Evolutionary conservation across 2,888 invertebrate species (phyloP).

Genomic region (Gymnoscelis rufifasciata): DNA sequence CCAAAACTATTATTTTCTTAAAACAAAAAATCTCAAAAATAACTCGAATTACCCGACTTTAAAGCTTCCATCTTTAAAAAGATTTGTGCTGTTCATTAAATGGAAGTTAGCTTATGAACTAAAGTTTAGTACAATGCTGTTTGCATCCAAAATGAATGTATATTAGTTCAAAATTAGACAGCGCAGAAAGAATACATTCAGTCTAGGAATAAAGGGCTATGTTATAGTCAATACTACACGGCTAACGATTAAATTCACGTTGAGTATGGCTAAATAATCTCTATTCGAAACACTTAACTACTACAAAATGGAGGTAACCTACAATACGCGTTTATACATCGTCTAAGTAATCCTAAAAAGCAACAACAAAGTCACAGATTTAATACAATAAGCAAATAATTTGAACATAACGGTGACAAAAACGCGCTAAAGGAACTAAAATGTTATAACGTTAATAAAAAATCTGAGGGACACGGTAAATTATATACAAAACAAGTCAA

Average conservation of each 20-base stretch:
- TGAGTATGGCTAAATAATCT: conserved; percentile 67
- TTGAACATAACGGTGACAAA: conserved; percentile 58
- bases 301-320: conserved; percentile 47
- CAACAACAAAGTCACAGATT: conserved; percentile 15
- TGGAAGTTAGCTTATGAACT: conserved; percentile 62
- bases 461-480: conserved; percentile 42
- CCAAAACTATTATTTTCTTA: conserved; percentile 35
- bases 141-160: conserved; percentile 46
- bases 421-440: conserved; percentile 45
- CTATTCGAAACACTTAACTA: conserved; percentile 68
- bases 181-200: conserved; percentile 41
- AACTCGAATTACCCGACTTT: conserved; percentile 44
- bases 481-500: conserved; percentile 73
- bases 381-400: conserved; percentile 33
- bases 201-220: conserved; percentile 58
- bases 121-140: conserved; percentile 41
- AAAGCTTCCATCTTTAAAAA: conserved; percentile 47
- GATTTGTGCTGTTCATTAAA: conserved; percentile 64
- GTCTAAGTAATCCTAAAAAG: conserved; percentile 25
- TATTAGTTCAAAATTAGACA: conserved; percentile 39
- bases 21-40: conserved; percentile 57
- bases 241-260: conserved; percentile 65
- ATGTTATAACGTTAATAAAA: conserved; percentile 49
- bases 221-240: conserved; percentile 47
- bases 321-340: conserved; percentile 61